A percentile compares a stretch with the other conserved stretches of the same genome.
phyloP scores from a whole-genome alignment of 2,888 invertebrate genomes.

The Drosophila yooni region DNA sequence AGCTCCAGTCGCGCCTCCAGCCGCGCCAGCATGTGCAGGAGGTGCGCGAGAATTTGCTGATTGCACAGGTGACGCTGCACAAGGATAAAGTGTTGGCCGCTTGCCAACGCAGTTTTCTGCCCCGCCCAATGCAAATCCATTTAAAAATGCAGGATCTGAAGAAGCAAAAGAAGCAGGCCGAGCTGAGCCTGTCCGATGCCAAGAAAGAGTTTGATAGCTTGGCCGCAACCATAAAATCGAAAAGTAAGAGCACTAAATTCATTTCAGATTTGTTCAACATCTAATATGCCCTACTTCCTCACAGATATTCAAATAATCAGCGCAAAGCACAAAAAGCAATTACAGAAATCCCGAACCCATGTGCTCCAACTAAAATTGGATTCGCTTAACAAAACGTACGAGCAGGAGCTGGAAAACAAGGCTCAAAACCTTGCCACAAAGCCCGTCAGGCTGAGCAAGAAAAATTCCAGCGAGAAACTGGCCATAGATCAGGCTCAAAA shows the following conservation, averaged over 20 bases:
- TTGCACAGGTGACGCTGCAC: slow-evolving; percentile 76
- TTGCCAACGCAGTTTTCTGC: slow-evolving; percentile 75
- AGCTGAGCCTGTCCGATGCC: slow-evolving; percentile 56
- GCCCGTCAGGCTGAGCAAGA: slow-evolving; percentile 76
- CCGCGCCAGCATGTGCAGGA: slow-evolving; percentile 79
- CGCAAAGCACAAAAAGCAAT: slow-evolving; percentile 70
- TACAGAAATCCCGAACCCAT: slow-evolving; percentile 64
- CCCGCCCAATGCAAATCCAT: slow-evolving; percentile 78
- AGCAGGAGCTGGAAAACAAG: slow-evolving; percentile 71
- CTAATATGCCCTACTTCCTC: neutral
- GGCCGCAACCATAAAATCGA: slow-evolving; percentile 75
- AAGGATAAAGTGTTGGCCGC: slow-evolving; percentile 76
- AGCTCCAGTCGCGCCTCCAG: slow-evolving; percentile 79
- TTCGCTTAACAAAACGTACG: slow-evolving; percentile 60
- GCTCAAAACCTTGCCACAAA: slow-evolving; percentile 73
- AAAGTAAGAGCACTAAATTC: slow-evolving; percentile 68
- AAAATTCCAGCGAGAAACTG: slow-evolving; percentile 76
- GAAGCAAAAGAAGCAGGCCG: slow-evolving; percentile 60
- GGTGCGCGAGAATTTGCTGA: slow-evolving; percentile 81
- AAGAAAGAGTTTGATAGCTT: slow-evolving; percentile 72
- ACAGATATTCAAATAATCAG: slow-evolving; percentile 80
- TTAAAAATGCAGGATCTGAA: slow-evolving; percentile 77
- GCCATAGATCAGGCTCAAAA: slow-evolving; percentile 77
- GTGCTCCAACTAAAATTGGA: slow-evolving; percentile 77
- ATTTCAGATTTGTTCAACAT: neutral